Base-by-base conservation (phyloP, 2,113 vertebrate genomes). In the Penelope pileata region DNA sequence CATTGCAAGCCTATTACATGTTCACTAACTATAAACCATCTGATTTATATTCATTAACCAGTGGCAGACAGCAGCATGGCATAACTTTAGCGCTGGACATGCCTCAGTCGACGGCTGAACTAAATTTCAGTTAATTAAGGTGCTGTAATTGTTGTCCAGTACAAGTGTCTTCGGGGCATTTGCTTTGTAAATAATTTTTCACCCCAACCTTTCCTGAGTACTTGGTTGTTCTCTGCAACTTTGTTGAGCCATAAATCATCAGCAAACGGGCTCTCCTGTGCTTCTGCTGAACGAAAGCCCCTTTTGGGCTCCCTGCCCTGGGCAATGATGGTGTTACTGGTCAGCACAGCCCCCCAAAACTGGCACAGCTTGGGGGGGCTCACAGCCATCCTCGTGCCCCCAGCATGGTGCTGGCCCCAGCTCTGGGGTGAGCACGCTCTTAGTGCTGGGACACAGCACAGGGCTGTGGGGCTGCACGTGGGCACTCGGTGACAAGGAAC, bases 11-110 rank as follows among this genome's bases (percentile, higher is more conserved):
- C 97, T 95, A 98, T 98, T 98, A 98, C 97, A 96, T 86, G 97
- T 98, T 98, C 91, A 83, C 98, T 98, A 98, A 98, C 98, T 98
- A 98, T 98, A 98, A 98, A 98, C 98, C 96, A 98, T 98, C 98
- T 98, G 98, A 98, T 98, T 98, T 98, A 98, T 98, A 98, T 98
- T 98, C 98, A 98, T 98, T 98, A 98, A 98, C 98, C 95, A 98
- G 97, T 97, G 83, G 81, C 91, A 97, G 97, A 98, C 97, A 98
- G 97, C 91, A 93, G 96, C 93, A 88, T 95, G 93, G 75, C 95
- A 96, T 96, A 97, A 94, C 98, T 98, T 97, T 79, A 92, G 97
- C 95, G 89, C 91, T 96, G 96, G 97, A 98, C 98, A 97, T 96
- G 98, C 97, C 96, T 97, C 97, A 96, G 96, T 97, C 94, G 95